Conservation (phyloP, 2,797 vertebrate species). For the Momotus momota region DNA sequence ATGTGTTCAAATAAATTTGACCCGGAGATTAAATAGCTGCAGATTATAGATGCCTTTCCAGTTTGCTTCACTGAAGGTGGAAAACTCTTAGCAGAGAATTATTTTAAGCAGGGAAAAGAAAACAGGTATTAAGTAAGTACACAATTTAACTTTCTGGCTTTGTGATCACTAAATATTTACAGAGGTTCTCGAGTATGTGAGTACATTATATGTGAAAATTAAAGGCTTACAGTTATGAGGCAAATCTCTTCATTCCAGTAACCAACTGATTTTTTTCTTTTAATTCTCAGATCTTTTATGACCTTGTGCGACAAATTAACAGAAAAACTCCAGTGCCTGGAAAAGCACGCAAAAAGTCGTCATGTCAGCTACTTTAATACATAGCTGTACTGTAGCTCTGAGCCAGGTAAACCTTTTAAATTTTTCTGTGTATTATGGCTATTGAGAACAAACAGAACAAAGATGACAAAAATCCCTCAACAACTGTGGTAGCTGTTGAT, state of each 20-base stretch:
- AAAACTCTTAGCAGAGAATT: neutral
- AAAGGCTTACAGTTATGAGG: neutral
- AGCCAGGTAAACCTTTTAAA: constrained; percentile 84
- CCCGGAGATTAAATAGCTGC: neutral
- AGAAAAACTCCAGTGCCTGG: constrained; percentile 92
- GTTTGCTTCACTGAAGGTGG: neutral
- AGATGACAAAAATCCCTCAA: neutral
- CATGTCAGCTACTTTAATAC: constrained; percentile 92
- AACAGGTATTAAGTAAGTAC: neutral
- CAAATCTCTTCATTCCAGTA: neutral
- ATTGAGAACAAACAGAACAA: neutral
- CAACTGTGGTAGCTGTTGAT: neutral
- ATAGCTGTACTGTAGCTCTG: constrained; percentile 87
- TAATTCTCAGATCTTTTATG: constrained; percentile 88
- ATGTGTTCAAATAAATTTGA: neutral
- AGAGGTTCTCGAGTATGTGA: neutral
- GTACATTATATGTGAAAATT: neutral
- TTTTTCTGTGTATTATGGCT: neutral
- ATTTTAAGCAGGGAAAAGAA: neutral
- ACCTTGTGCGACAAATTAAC: constrained; percentile 94
- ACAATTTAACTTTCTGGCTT: neutral
- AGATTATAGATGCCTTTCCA: neutral
- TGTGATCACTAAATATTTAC: neutral
- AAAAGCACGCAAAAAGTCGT: constrained; percentile 91
- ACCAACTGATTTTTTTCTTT: neutral